Conservation (phyloP, 2,888 invertebrate species). For the Agrochola litura region DNA sequence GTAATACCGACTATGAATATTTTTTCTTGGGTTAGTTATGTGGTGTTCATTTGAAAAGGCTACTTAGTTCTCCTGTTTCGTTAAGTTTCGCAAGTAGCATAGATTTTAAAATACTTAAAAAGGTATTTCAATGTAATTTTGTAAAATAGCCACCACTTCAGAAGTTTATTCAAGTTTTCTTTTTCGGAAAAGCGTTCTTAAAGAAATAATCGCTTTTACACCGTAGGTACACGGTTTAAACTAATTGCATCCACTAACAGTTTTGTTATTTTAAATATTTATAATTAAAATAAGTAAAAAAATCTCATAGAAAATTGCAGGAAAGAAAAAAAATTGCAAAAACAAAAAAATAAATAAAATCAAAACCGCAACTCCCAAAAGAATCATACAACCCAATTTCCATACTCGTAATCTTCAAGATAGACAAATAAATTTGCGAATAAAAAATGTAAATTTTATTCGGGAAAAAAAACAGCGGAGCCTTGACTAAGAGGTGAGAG, state of each 20-base stretch:
- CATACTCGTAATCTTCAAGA: slow-evolving; percentile 67
- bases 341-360: slow-evolving; percentile 19
- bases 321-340: slow-evolving; percentile 3
- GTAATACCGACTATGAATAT: slow-evolving; percentile 85
- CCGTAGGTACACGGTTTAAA: not conserved
- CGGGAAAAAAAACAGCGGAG: slow-evolving; percentile 50
- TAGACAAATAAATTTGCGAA: slow-evolving; percentile 68
- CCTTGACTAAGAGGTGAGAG: slow-evolving; percentile 59
- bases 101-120: not conserved
- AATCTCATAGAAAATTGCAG: not conserved
- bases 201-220: not conserved
- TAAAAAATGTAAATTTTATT: slow-evolving; percentile 71
- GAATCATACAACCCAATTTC: slow-evolving; percentile 57
- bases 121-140: not conserved
- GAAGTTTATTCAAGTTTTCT: not conserved
- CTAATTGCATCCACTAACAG: not conserved
- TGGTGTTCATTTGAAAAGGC: not conserved
- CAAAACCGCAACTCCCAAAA: slow-evolving; percentile 53
- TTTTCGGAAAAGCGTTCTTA: not conserved
- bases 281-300: not conserved
- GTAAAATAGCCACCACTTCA: not conserved
- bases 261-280: not conserved
- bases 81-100: not conserved
- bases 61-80: slow-evolving; percentile 28
- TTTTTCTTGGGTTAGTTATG: slow-evolving; percentile 64